Evolutionary conservation across 2,888 invertebrate genomes (phyloP).

Genomic region (Blera fallax): DNA sequence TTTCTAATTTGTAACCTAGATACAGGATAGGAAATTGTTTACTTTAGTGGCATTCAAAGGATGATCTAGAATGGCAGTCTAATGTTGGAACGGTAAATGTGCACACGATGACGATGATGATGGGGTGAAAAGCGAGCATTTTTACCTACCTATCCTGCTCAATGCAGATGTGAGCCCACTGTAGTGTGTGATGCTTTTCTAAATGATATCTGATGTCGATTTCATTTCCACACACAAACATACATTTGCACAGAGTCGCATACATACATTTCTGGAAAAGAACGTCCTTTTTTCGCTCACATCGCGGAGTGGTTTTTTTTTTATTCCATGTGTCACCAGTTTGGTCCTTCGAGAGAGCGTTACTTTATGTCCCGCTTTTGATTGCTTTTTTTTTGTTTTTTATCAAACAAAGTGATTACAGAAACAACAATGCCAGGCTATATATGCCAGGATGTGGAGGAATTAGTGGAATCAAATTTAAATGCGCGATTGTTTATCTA

Average conservation of each 20-base stretch:
- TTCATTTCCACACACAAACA: slow-evolving; percentile 44
- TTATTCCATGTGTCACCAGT: slow-evolving; percentile 45
- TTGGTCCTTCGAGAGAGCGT: slow-evolving; percentile 24
- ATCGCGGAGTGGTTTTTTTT: too few species aligned
- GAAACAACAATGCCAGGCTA: slow-evolving; percentile 16
- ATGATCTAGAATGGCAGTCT: slow-evolving; percentile 40
- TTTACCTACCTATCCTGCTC: neutral
- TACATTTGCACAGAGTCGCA: too few species aligned
- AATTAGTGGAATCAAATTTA: slow-evolving; percentile 55
- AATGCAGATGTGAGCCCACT: neutral
- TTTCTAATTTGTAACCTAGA: slow-evolving; percentile 54
- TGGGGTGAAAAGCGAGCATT: slow-evolving; percentile 43
- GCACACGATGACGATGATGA: slow-evolving; percentile 53
- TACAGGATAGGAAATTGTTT: slow-evolving; percentile 69
- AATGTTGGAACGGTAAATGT: slow-evolving; percentile 13
- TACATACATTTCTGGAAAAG: too few species aligned
- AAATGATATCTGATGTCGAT: slow-evolving; percentile 67
- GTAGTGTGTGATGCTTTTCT: slow-evolving; percentile 52
- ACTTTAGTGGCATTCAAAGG: slow-evolving; percentile 68
- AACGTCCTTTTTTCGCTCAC: too few species aligned
- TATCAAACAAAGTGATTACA: slow-evolving; percentile 39
- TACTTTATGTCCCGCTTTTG: slow-evolving; percentile 33
- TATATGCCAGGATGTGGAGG: slow-evolving; percentile 13
- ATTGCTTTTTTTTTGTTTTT: slow-evolving; percentile 40
- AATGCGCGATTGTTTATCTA: slow-evolving; percentile 33